Base-by-base conservation (phyloP, 2,888 invertebrate genomes). In the Bombylius major region DNA sequence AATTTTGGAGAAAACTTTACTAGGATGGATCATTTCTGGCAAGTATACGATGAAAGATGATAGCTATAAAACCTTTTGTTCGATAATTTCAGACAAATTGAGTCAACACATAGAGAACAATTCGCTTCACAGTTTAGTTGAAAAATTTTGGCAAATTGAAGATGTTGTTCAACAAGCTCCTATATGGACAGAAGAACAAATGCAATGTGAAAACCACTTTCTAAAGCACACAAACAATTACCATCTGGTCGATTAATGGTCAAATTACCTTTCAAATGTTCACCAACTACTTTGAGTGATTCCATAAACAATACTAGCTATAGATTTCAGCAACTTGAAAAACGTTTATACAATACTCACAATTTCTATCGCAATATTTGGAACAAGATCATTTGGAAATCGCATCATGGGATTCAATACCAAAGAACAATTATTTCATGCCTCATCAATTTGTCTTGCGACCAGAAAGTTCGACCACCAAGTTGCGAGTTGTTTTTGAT, bases 401-500 rank as follows among this genome's bases (percentile, higher is more conserved):
- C 32, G 46, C 54, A n/a, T 4, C n/a, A 13, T 3, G 32, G 12
- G 12, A 44, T n/a, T 32, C 48, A 3, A 39, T 39, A 11, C 49
- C 31, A 9, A 23, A 5, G 51, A 13, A 14, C 4, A 9, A 45
- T 11, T 55, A 52, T 50, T 61, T 53, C 33, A 36, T 61, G 32
- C 60, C 60, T 8, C 57, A 60, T 47, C 57, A 55, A 42, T 54
- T 50, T 49, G 51, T 61, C 1, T 11, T 58, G 33, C 50, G 49
- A 39, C 56, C 60, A 9, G 50, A 59, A 5, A 58, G 53, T 36
- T 44, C 45, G 5, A 55, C 49, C 7, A 56, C 56, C 7, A 57
- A 59, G 54, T 23, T 59, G 11, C 50, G 59, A 11, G 56, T 60
- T 5, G 61, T 54, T n/a, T 56, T 54, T 48, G 57, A 59, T 53